Base-by-base conservation (phyloP, 2,797 vertebrate genomes). In the Vultur gryphus region DNA sequence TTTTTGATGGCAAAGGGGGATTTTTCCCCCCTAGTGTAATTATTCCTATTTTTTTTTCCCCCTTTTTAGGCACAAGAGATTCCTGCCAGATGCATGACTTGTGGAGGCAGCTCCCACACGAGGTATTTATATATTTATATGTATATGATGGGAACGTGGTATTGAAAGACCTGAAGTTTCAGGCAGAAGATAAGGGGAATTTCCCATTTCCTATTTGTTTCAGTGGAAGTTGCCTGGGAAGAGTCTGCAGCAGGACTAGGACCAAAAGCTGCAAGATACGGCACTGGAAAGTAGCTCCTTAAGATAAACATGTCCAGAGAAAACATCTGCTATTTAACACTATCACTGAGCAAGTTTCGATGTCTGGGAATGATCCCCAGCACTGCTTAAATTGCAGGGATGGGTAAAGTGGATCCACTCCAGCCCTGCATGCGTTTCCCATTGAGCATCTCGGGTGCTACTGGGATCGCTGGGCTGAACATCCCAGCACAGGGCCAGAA, bases 21-120 rank as follows among this genome's bases (percentile, higher is more conserved):
- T 87, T 97, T 97, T 95, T 31, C 1, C 90, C 87, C 71, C 73
- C 37, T 2, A 77, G 90, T 97, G 90, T 97, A 97, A 98, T 98
- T 97, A 98, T 97, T 98, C 95, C 86, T 90, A 61, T 89, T 62
- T 96, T 89, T 94, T 25, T 19, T 9, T 9, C 16, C 35, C 41
- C n/a, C 31, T 90, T 94, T 96, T 94, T 85, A 96, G 95, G 86
- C 46, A 93, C 75, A 73, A 67, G 66, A 90, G 67, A 73, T 91
- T 93, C 82, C 67, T 96, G 90, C 93, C 92, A 97, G 90, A 96
- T 95, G 76, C 84, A 87, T 41, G 51, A 77, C 96, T 96, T 96
- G 95, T 95, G 95, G 93, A 96, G 95, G 90, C 95, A 96, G 94
- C 92, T 92, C 95, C 96, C 94, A 92, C 83, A 83, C 11, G 13